Conservation (phyloP, 2,888 invertebrate species). For the Listrodromus nycthemerus region DNA sequence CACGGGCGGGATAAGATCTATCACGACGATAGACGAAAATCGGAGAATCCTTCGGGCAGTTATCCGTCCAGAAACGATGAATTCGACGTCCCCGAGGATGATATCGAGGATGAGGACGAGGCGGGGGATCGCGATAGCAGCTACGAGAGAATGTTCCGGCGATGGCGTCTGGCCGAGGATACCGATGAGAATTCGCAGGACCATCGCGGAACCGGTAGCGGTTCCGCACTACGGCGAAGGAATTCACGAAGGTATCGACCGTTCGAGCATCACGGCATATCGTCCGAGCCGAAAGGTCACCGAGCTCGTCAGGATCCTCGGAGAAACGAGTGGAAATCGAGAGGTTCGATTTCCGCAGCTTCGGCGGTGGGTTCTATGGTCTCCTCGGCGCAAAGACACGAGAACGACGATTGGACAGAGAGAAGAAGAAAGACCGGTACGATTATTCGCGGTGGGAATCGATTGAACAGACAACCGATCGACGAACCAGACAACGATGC, state of each 20-base stretch:
- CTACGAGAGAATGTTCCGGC: slow-evolving; percentile 20
- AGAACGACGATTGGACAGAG: slow-evolving; percentile 55
- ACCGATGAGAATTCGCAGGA: slow-evolving; percentile 37
- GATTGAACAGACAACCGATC: slow-evolving; percentile 31
- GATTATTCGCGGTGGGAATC: slow-evolving; percentile 26
- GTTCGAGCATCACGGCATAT: slow-evolving; percentile 15
- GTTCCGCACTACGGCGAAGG: slow-evolving; percentile 4
- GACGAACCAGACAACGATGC: slow-evolving; percentile 47
- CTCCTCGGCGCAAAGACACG: slow-evolving; percentile 30
- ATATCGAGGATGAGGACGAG: slow-evolving; percentile 36
- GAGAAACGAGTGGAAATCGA: slow-evolving; percentile 47
- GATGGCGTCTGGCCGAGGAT: slow-evolving; percentile 48
- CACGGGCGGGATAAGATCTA: slow-evolving; percentile 65
- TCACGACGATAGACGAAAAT: slow-evolving; percentile 52
- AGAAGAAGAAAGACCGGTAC: slow-evolving; percentile 34
- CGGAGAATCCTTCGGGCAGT: slow-evolving; percentile 36
- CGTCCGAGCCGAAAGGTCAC: slow-evolving; percentile 19
- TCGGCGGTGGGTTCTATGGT: not conserved
- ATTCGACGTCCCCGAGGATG: slow-evolving; percentile 30
- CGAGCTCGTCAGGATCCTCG: slow-evolving; percentile 47
- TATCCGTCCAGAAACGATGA: slow-evolving; percentile 46
- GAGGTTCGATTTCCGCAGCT: not conserved
- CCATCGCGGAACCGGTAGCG: slow-evolving; percentile 6
- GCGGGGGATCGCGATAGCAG: slow-evolving; percentile 28
- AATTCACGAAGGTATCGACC: slow-evolving; percentile 32